Conservation (phyloP, 2,797 vertebrate genomes). For the Hippopotamyrus pictus region DNA sequence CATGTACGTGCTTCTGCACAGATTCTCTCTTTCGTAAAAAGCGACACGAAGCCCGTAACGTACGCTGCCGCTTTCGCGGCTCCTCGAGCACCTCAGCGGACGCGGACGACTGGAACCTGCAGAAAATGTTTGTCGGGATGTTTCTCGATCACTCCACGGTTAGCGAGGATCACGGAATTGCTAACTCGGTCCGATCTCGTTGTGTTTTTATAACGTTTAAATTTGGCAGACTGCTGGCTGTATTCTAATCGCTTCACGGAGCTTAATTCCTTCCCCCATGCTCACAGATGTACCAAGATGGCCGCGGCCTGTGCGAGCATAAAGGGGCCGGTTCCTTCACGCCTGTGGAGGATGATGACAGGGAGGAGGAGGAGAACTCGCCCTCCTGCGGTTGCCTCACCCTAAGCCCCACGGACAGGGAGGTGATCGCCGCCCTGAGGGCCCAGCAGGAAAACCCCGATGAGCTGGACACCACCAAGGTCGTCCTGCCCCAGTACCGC, state of each 20-base stretch:
- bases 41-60: background rate
- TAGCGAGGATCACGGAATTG: background rate
- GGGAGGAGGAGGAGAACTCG: slow-evolving; percentile 22
- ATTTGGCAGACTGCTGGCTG: no score
- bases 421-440: slow-evolving; percentile 61
- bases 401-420: slow-evolving; percentile 57
- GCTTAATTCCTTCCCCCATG: background rate
- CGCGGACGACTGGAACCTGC: background rate
- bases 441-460: slow-evolving; percentile 58
- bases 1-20: background rate
- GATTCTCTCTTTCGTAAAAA: background rate
- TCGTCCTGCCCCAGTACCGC: slow-evolving; percentile 54
- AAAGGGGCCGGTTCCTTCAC: slow-evolving; percentile 65
- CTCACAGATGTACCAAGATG: slow-evolving; percentile 67
- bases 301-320: slow-evolving; percentile 70
- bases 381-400: slow-evolving; percentile 67
- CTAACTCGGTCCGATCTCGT: background rate
- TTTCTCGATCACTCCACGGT: background rate
- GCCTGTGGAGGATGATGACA: slow-evolving; percentile 58
- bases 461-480: slow-evolving; percentile 67
- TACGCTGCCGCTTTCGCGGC: background rate
- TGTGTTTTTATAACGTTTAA: background rate
- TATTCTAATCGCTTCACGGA: background rate
- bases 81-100: background rate
- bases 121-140: background rate